Base-by-base conservation (phyloP, 2,888 invertebrate species). In the Melipona bicolor region DNA sequence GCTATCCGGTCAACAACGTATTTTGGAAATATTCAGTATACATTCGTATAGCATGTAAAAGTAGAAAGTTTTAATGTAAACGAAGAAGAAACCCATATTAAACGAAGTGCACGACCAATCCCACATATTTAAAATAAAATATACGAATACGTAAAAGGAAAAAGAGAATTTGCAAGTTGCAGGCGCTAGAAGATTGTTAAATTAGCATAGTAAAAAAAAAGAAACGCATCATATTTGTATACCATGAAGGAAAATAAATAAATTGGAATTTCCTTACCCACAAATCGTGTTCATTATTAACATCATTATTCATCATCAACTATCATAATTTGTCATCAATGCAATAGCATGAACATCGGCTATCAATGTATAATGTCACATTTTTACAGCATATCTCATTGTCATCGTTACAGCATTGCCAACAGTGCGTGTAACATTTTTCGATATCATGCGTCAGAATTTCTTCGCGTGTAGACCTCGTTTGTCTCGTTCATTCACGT, bases 211-310 rank as follows among this genome's bases (percentile, higher is more conserved):
- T 77, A 72, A 72, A 68, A 36, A 71, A 74, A 68, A 36, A 71
- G 21, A 43, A 43, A 74, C 70, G 69, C 77, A 65, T 65, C 71
- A 59, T 75, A 59, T 59, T 72, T 76, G 69, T 77, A 65, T 61
- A 73, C 81, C 70, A 32, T 70, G 74, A 76, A 83, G 65, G 72
- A 69, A 84, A 78, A 85, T 79, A 88, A 11, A 85, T 83, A 87
- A 68, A 83, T 84, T 88, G 74, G 77, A 88, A 79, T 91, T 91
- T 88, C 91, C 93, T 93, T 93, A 93, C 92, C 83, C 92, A 89
- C 81, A 80, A 85, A 81, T 69, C 88, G 84, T 86, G 88, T 87
- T 87, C 88, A 89, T 89, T 86, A 91, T 87, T 85, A 88, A 85
- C 84, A 81, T 83, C 70, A 70, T 82, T 52, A 85, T 86, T 27